These are phyloP conservation scores for Scaptomyza hsui DNA, from an alignment of 1,140 invertebrate species.

Conservation along the genomic window DNA sequence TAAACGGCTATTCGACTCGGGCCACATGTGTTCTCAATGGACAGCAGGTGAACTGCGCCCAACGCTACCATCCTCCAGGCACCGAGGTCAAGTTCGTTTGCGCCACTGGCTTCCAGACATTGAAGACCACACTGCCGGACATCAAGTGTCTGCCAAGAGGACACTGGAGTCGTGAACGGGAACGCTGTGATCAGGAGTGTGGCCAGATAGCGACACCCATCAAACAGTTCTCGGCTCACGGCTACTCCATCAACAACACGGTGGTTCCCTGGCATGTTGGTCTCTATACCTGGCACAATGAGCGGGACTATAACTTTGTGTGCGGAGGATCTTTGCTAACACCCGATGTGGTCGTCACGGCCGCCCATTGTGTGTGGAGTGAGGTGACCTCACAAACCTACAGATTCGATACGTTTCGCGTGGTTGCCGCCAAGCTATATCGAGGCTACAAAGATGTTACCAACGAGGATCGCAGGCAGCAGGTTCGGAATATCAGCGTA, in stretches of 20 bases:
- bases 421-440: conserved; percentile 60
- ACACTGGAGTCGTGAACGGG: conserved; percentile 50
- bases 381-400: conserved; percentile 25
- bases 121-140: conserved; percentile 17
- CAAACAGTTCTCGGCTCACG: conserved; percentile 51
- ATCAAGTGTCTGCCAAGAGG: conserved; percentile 55
- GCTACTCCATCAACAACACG: conserved; percentile 54
- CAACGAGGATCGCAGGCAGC: conserved; percentile 12
- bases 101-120: conserved; percentile 52
- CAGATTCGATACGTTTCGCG: conserved; percentile 34
- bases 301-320: conserved; percentile 79
- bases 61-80: conserved; percentile 53
- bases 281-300: conserved; percentile 81
- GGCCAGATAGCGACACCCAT: conserved; percentile 64
- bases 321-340: conserved; percentile 85
- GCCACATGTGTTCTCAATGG: conserved; percentile 47
- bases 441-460: conserved; percentile 40
- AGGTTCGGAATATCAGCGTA: conserved; percentile 50
- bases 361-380: conserved; percentile 67
- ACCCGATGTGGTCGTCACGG: conserved; percentile 66
- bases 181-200: conserved; percentile 58
- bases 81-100: conserved; percentile 60
- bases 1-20: conserved; percentile 59
- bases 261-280: conserved; percentile 86
- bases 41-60: conserved; percentile 36